Evolutionary conservation across 2,888 invertebrate species (phyloP).

Genomic region (Coelinius sp.): DNA sequence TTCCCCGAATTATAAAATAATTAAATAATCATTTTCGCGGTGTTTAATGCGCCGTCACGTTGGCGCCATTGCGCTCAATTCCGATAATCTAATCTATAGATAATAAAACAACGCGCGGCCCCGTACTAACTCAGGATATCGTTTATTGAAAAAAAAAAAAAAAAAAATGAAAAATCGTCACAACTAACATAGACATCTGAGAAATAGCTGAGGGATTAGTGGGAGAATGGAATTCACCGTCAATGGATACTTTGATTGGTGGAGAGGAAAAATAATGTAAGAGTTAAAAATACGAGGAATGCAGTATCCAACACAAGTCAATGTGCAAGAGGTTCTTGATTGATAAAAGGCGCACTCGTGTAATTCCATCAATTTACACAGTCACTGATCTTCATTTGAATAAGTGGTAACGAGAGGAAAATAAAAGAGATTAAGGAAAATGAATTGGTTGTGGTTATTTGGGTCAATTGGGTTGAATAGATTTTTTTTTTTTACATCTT

Average conservation of each 20-base stretch:
- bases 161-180: background rate
- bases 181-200: slow-evolving; percentile 26
- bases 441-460: slow-evolving; percentile 5
- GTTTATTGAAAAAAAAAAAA: background rate
- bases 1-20: background rate
- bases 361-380: slow-evolving; percentile 26
- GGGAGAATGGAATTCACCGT: slow-evolving; percentile 21
- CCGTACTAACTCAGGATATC: slow-evolving; percentile 24
- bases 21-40: slow-evolving; percentile 33
- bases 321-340: slow-evolving; percentile 23
- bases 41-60: slow-evolving; percentile 43
- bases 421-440: background rate
- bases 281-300: slow-evolving; percentile 23
- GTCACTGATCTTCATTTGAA: slow-evolving; percentile 26
- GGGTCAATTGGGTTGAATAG: slow-evolving; percentile 22
- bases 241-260: slow-evolving; percentile 10
- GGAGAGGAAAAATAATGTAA: background rate
- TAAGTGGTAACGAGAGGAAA: slow-evolving; percentile 12
- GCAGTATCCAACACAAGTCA: slow-evolving; percentile 10
- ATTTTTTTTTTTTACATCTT: background rate
- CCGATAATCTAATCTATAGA: slow-evolving; percentile 65
- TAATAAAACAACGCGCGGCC: slow-evolving; percentile 44
- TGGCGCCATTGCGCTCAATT: slow-evolving; percentile 59
- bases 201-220: slow-evolving; percentile 11
- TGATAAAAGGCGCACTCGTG: slow-evolving; percentile 27